These are phyloP conservation scores for Thaumetopoea pityocampa DNA, from an alignment of 1,140 invertebrate species.

Conservation along the genomic window DNA sequence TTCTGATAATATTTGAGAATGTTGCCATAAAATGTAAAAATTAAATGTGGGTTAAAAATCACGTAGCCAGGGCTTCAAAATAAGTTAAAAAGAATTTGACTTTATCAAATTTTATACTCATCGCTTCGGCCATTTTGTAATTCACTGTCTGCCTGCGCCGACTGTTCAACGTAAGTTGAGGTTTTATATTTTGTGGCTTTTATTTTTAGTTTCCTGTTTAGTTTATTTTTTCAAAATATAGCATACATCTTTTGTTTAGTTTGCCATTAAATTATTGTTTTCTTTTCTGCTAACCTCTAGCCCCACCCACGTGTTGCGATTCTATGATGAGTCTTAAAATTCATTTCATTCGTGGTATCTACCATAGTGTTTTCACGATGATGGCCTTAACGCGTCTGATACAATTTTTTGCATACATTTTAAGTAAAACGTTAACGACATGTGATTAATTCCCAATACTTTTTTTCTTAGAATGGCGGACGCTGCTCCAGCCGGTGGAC, in stretches of 20 bases:
- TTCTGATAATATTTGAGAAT: too few relatives aligned
- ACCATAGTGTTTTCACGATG: constrained; percentile 63
- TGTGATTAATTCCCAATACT: not conserved
- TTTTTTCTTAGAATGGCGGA: constrained; percentile 89
- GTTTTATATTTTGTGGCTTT: not conserved
- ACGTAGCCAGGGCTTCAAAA: too few relatives aligned
- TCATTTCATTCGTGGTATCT: constrained; percentile 71
- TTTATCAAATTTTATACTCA: too few relatives aligned
- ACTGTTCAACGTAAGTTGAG: constrained; percentile 63
- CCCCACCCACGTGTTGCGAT: constrained; percentile 47
- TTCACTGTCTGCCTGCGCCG: constrained; percentile 51
- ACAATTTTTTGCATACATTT: too few relatives aligned
- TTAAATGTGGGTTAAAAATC: too few relatives aligned
- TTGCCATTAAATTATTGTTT: not conserved
- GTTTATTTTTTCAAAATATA: too few relatives aligned
- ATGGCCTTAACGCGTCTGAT: constrained; percentile 69
- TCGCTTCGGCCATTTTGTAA: constrained; percentile 64
- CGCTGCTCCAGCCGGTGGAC: constrained; percentile 93
- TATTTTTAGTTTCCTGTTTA: not conserved
- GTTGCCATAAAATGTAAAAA: too few relatives aligned
- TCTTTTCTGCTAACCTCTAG: not conserved
- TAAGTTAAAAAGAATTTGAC: too few relatives aligned
- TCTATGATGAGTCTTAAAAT: constrained; percentile 54
- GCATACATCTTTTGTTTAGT: not conserved
- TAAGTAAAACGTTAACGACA: too few relatives aligned